phyloP scores from a whole-genome alignment of 2,888 invertebrate species.

The Leucophenga montana region DNA sequence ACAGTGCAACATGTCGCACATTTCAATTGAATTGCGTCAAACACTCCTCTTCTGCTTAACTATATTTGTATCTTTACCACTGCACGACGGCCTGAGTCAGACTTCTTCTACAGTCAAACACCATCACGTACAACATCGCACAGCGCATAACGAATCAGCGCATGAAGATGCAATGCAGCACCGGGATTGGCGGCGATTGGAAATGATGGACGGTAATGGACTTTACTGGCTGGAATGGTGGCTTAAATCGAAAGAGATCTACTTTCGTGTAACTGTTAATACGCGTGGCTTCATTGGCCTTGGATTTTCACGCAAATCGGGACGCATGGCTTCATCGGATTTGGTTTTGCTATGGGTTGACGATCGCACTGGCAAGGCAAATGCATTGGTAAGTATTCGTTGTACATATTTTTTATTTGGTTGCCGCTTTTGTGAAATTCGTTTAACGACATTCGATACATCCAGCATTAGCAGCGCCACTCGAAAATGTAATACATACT shows the following conservation, averaged over 20 bases:
- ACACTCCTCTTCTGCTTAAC: constrained; percentile 1
- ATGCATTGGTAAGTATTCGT: constrained; percentile 81
- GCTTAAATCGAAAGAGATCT: constrained; percentile 80
- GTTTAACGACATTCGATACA: constrained; percentile 1
- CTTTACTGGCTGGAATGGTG: constrained; percentile 80
- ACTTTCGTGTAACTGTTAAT: constrained; percentile 86
- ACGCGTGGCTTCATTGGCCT: constrained; percentile 90
- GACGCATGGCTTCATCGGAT: constrained; percentile 86
- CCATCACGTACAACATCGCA: constrained; percentile 17
- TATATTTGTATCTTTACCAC: constrained; percentile 1
- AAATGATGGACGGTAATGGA: constrained; percentile 72
- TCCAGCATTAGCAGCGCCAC: not conserved
- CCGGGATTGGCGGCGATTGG: constrained; percentile 69
- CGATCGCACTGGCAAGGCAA: constrained; percentile 77
- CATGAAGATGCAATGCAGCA: constrained; percentile 52
- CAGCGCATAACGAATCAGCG: not conserved
- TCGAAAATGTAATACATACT: not conserved
- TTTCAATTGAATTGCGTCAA: constrained; percentile 16
- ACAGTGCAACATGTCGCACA: constrained; percentile 16
- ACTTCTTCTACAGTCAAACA: not conserved
- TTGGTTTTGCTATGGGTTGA: constrained; percentile 92
- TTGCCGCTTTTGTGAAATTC: constrained; percentile 6
- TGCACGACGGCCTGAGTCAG: constrained; percentile 1
- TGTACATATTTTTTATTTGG: not conserved
- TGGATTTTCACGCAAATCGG: constrained; percentile 86